Base-by-base conservation (phyloP, 1,140 invertebrate genomes). In the Drosophila nigrodunni region DNA sequence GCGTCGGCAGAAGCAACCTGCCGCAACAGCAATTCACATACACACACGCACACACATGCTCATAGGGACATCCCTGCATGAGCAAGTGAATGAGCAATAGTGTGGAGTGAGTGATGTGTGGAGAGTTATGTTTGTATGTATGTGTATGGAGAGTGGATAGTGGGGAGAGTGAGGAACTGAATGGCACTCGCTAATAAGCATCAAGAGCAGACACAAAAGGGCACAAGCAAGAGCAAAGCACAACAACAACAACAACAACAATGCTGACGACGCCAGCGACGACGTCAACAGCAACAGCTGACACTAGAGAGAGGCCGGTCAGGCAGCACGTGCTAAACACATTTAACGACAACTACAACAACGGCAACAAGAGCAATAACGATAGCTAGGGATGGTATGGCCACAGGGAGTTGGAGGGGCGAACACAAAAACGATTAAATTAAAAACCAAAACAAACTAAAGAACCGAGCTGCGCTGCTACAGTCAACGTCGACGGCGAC, bases 381-480 rank as follows among this genome's bases (percentile, higher is more conserved):
- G 59, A 75, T 62, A 75, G 68, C 35, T 30, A 21, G 25, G n/a
- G 9, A 21, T n/a, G 60, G 55, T 30, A 30, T 30, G 25, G 25
- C 25, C 6, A 30, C 25, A 30, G 25, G 25, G 25, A 30, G 25
- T 4, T 9, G n/a, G 58, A 35, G 13, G 58, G 74, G 77, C 61
- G 57, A 66, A 74, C 64, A 87, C 85, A 83, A 88, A 87, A 87
- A 87, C 83, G 83, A 87, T 87, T 87, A 87, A 87, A 87, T 87
- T 87, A 87, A 87, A 87, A 87, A 87, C 83, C 83, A 87, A 87
- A 87, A 87, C 83, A 87, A 87, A 87, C 83, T 87, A 87, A 87
- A 88, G 83, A 87, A 87, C 88, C 83, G 77, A 79, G 66, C 66
- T n/a, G 62, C 75, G 52, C 34, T 64, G 68, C 52, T 61, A 41